phyloP scores from a whole-genome alignment of 2,888 invertebrate species.

The Agrilus cyanescens region DNA sequence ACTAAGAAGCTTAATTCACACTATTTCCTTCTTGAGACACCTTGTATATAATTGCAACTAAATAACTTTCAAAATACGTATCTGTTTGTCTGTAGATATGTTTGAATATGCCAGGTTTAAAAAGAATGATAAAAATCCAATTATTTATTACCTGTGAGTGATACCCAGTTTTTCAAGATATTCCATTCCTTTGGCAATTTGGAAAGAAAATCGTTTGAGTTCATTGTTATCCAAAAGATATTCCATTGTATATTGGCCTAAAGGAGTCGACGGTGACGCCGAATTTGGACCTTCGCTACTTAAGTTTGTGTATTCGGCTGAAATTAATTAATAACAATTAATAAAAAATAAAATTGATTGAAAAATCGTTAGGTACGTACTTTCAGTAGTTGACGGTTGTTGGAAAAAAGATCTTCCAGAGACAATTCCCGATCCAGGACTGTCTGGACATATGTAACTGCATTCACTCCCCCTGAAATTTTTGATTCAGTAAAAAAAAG shows the following conservation, averaged over 20 bases:
- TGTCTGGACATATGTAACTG: conserved; percentile 17
- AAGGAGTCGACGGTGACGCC: conserved; percentile 6
- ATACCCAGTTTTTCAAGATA: conserved; percentile 58
- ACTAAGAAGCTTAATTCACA: conserved; percentile 8
- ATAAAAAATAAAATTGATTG: background rate
- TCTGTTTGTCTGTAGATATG: too few relatives aligned
- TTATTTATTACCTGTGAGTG: conserved; percentile 48
- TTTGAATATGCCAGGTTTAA: too few relatives aligned
- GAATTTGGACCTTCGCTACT: conserved; percentile 28
- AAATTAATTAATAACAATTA: conserved; percentile 16
- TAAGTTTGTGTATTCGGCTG: conserved; percentile 45
- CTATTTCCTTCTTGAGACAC: background rate
- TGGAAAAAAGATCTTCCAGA: conserved; percentile 17
- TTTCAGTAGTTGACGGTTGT: conserved; percentile 44
- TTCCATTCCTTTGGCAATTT: conserved; percentile 72
- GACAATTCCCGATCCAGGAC: conserved; percentile 11
- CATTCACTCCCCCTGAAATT: conserved; percentile 22
- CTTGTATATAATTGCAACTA: too few relatives aligned
- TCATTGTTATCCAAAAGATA: conserved; percentile 33
- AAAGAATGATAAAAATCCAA: too few relatives aligned
- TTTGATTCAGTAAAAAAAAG: too few relatives aligned
- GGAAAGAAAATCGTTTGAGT: conserved; percentile 61
- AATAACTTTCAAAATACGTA: too few relatives aligned
- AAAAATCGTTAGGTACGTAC: conserved; percentile 38
- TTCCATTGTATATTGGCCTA: conserved; percentile 13